phyloP scores from a whole-genome alignment of 2,797 vertebrate species.

The Girardinus metallicus region DNA sequence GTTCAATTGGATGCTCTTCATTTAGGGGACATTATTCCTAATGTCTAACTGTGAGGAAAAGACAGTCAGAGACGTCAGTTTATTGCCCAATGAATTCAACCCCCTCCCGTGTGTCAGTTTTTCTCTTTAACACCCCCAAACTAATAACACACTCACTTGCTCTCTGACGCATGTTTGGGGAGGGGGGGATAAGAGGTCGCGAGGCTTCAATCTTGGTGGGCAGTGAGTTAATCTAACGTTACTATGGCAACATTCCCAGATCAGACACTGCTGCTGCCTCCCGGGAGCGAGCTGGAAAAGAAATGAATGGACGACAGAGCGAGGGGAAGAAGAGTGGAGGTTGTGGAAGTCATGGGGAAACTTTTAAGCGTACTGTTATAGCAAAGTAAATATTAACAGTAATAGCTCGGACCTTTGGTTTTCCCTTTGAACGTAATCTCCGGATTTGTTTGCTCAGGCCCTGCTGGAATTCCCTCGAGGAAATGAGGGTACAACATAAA shows the following conservation, averaged over 20 bases:
- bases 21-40: conserved; percentile 34
- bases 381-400: conserved; percentile 79
- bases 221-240: conserved; percentile 51
- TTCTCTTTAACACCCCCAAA: conserved; percentile 50
- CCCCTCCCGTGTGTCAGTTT: conserved; percentile 76
- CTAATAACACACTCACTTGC: conserved; percentile 76
- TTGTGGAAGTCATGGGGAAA: conserved; percentile 55
- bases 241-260: conserved; percentile 58
- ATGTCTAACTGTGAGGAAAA: conserved; percentile 63
- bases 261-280: conserved; percentile 41
- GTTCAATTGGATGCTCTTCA: conserved; percentile 21
- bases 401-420: conserved; percentile 60
- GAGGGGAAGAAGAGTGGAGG: conserved; percentile 48
- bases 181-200: conserved; percentile 28
- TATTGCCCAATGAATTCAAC: conserved; percentile 74
- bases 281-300: conserved; percentile 34
- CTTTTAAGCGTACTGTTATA: conserved; percentile 73
- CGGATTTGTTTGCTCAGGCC: conserved; percentile 63
- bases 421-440: conserved; percentile 66
- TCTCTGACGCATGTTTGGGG: conserved; percentile 79
- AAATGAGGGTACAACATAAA: conserved; percentile 72
- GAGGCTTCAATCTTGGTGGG: conserved; percentile 14
- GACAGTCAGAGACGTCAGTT: conserved; percentile 79
- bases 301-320: conserved; percentile 52
- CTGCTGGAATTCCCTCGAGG: conserved; percentile 78